Percentiles rank a stretch among this genome's conserved stretches.
phyloP scores from a whole-genome alignment of 2,797 vertebrate species.

The Halcyon smyrnensis region DNA sequence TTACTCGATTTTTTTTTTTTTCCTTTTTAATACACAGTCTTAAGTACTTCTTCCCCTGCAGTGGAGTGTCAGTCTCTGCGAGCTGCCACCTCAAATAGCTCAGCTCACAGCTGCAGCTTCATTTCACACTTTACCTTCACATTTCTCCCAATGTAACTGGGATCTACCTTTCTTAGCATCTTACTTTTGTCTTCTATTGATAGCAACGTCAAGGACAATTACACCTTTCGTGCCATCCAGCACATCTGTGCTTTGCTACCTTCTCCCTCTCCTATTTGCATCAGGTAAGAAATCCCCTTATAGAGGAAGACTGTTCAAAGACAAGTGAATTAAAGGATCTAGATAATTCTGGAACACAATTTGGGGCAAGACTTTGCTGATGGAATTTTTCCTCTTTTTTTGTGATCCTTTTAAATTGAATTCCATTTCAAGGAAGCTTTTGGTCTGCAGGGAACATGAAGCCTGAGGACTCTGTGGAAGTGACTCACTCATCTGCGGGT shows the following conservation, averaged over 20 bases:
- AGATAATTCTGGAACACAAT: not conserved
- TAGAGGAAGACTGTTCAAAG: not conserved
- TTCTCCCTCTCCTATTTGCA: not conserved
- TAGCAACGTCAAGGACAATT: not conserved
- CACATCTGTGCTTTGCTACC: not conserved
- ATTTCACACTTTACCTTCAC: not conserved
- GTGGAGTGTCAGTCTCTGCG: not conserved
- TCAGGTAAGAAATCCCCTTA: not conserved
- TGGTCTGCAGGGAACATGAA: accelerated
- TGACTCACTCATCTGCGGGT: not conserved
- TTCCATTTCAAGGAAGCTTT: not conserved
- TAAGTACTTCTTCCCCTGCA: not conserved
- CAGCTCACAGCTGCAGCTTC: not conserved
- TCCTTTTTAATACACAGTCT: not conserved
- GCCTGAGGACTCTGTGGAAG: not conserved
- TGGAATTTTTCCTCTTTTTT: not conserved
- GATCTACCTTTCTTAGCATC: not conserved
- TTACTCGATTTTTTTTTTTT: not conserved
- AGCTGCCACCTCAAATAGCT: not conserved
- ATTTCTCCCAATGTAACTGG: not conserved
- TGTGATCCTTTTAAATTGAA: not conserved
- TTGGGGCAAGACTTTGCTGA: not conserved
- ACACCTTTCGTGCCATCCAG: not conserved
- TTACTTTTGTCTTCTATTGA: not conserved
- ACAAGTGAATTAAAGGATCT: not conserved